Evolutionary conservation across 64 coral and sea anemone species (phyloP), one percentile per base, ranked within the genome.

Genomic region (Actinia tenebrosa): DNA sequence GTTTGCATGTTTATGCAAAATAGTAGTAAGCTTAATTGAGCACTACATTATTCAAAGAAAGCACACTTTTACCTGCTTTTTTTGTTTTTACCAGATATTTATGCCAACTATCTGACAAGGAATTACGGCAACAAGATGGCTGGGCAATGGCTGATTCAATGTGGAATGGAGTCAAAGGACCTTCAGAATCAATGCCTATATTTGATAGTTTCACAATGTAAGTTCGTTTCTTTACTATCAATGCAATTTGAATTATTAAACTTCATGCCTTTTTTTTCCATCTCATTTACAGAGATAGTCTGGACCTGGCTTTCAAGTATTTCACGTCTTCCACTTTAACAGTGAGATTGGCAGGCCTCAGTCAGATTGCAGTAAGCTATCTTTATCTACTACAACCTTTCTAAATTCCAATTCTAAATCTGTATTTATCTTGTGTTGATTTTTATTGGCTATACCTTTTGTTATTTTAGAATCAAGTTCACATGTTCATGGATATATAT

Each of bases 151-250:
- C 91, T 37, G 97, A 99, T 86, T 89, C 93, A 22, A 99, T 99
- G 97, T 99, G 97, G 97, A 95, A 89, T 92, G 93, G 92, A 87
- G 97, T 99, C 1, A 99, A 99, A 88, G 93, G 97, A 64, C 97
- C 97, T 63, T 90, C 91, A 5, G 93, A 99, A 88, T 95, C 93
- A 62, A 89, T 93, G 56, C 90, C 91, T 71, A 99, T 99, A 27
- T 99, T 94, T 95, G 97, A 99, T 44, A 92, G 91, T 89, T 98
- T 81, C 26, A 83, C 45, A 23, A 55, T 64, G 43, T 54, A 64
- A 64, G 22, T 19, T 26, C 27, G 84, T 44, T 3, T 6, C n/a
- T 37, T 5, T 80, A 53, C 7, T 13, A 83, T 46, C 11, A 8
- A 4, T 50, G 2, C 47, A 50, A 79, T 3, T 79, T 79, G 30